These are phyloP conservation scores for Chelonus formosanus DNA, from an alignment of 2,888 invertebrate genomes.

Conservation along the genomic window DNA sequence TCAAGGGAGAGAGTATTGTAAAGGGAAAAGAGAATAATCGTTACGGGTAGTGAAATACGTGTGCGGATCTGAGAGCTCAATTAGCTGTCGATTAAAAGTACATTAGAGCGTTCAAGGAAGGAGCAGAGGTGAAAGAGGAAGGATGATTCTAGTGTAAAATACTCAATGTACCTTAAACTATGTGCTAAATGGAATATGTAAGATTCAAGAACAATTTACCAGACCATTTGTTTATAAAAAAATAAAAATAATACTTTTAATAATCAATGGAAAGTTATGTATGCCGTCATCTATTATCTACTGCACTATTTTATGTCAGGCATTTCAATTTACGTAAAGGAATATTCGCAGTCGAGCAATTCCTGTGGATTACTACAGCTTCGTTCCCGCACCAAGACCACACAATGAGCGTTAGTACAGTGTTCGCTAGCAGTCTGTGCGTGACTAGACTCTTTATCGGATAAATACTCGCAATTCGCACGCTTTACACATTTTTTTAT, in stretches of 20 bases:
- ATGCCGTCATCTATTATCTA: background rate
- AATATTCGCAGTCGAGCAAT: slow-evolving; percentile 32
- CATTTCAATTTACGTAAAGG: slow-evolving; percentile 44
- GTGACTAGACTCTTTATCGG: slow-evolving; percentile 43
- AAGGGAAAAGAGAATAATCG: slow-evolving; percentile 25
- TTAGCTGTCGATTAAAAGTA: slow-evolving; percentile 46
- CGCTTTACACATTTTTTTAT: slow-evolving; percentile 26
- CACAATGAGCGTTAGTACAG: slow-evolving; percentile 27
- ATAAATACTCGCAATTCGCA: slow-evolving; percentile 37
- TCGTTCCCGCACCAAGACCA: slow-evolving; percentile 13
- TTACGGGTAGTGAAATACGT: slow-evolving; percentile 39
- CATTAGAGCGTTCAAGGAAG: slow-evolving; percentile 35
- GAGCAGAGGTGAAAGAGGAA: slow-evolving; percentile 2
- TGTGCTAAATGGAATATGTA: background rate
- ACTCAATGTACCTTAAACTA: background rate
- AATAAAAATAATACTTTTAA: background rate
- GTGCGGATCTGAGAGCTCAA: slow-evolving; percentile 41
- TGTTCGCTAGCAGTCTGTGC: slow-evolving; percentile 33
- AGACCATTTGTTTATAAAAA: background rate
- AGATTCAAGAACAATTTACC: background rate
- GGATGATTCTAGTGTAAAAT: background rate
- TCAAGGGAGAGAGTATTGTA: background rate
- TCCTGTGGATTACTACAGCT: slow-evolving; percentile 31
- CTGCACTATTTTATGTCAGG: slow-evolving; percentile 35
- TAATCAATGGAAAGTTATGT: slow-evolving; percentile 10